These are phyloP conservation scores for Scatophagus argus DNA, from an alignment of 2,113 vertebrate genomes.

Conservation along the genomic window DNA sequence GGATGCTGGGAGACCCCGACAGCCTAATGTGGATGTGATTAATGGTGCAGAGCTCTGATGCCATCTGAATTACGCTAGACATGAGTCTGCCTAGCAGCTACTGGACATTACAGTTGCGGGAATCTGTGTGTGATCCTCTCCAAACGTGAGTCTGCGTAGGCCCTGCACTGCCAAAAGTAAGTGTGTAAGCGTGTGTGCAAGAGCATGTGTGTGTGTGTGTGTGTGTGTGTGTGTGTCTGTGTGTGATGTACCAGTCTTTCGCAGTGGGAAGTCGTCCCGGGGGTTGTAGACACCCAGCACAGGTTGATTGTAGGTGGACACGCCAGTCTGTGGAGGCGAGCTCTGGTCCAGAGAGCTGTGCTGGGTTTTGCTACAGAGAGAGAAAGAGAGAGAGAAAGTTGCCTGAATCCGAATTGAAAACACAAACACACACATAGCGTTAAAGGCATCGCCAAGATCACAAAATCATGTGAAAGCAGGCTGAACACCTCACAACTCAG, in stretches of 20 bases:
- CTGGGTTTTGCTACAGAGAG: conserved; percentile 91
- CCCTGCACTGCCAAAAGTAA: conserved; percentile 6
- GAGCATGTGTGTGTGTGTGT: conserved; percentile 20
- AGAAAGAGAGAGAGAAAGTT: too few relatives aligned
- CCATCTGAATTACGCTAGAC: conserved; percentile 52
- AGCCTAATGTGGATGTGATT: conserved; percentile 70
- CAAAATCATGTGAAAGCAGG: background rate
- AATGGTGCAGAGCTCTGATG: conserved; percentile 56
- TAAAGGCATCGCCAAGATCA: conserved; percentile 11
- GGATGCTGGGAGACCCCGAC: conserved; percentile 58
- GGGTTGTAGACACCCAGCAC: conserved; percentile 94
- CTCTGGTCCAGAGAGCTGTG: conserved; percentile 97
- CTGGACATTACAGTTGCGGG: conserved; percentile 6
- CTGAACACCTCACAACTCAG: conserved; percentile 10
- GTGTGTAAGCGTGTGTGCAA: conserved; percentile 2
- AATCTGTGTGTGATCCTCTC: conserved; percentile 8
- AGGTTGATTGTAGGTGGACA: conserved; percentile 92
- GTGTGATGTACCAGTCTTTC: conserved; percentile 90
- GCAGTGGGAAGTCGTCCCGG: conserved; percentile 95
- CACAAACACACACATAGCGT: conserved; percentile 12
- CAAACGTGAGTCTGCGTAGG: conserved; percentile 1
- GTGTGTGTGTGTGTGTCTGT: background rate
- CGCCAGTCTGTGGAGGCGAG: conserved; percentile 92
- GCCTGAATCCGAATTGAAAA: too few relatives aligned
- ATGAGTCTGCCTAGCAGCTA: conserved; percentile 43